Conservation (phyloP, 2,888 invertebrate species). For the Phaedon cochleariae region DNA sequence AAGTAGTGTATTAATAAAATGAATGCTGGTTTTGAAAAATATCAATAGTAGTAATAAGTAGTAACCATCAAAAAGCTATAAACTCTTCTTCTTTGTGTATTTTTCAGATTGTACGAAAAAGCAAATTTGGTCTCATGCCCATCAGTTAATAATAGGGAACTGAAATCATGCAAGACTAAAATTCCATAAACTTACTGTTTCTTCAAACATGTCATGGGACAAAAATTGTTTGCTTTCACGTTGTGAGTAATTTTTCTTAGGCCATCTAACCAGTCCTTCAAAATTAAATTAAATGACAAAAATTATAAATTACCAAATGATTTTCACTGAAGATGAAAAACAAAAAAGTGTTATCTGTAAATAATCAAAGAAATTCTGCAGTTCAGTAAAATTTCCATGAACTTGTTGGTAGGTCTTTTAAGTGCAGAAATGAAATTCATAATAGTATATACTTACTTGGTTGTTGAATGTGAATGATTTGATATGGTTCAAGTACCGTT, state of each 20-base stretch:
- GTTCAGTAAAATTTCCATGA: background rate
- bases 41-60: background rate
- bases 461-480: no score
- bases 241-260: slow-evolving; percentile 96
- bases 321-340: slow-evolving; percentile 32
- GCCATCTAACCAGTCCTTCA: slow-evolving; percentile 95
- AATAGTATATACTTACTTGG: no score
- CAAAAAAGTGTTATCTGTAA: background rate
- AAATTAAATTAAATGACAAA: slow-evolving; percentile 41
- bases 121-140: no score
- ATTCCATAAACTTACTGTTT: slow-evolving; percentile 90
- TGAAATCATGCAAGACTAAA: slow-evolving; percentile 33
- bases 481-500: no score
- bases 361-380: background rate
- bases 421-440: no score
- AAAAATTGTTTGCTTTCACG: slow-evolving; percentile 98
- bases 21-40: no score
- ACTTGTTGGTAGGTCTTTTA: no score
- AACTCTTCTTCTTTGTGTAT: background rate
- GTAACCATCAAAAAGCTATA: background rate
- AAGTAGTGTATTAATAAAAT: no score
- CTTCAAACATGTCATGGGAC: slow-evolving; percentile 97
- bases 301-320: slow-evolving; percentile 20
- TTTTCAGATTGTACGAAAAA: slow-evolving; percentile 9
- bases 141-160: no score